A percentile compares a stretch with the other conserved stretches of the same genome.
These are phyloP conservation scores for Eidolon helvum DNA, from an alignment of 2,113 vertebrate genomes.

Conservation along the genomic window DNA sequence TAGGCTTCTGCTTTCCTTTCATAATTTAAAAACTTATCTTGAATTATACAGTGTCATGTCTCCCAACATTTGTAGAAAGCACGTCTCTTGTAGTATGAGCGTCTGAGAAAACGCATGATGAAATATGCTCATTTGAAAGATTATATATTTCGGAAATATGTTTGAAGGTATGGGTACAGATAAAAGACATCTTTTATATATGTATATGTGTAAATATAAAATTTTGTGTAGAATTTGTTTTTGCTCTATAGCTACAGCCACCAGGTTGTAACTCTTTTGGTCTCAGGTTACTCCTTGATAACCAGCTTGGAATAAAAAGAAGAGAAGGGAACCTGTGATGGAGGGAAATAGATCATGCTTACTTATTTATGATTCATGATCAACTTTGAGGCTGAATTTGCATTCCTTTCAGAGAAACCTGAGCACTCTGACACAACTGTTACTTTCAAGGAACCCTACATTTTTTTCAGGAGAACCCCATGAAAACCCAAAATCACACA, in stretches of 20 bases:
- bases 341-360: not conserved
- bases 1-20: not conserved
- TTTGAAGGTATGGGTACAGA: not conserved
- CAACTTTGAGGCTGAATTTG: not conserved
- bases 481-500: not conserved
- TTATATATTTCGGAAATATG: not conserved
- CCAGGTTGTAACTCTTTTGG: not conserved
- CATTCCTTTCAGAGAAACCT: not conserved
- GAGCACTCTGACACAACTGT: not conserved
- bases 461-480: not conserved
- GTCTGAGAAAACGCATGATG: not conserved
- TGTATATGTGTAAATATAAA: too few species aligned
- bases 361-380: not conserved
- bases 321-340: not conserved
- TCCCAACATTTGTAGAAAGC: not conserved
- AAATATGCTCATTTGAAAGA: not conserved
- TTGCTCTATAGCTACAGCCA: not conserved
- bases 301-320: not conserved
- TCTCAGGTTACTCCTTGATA: not conserved
- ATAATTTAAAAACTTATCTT: not conserved
- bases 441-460: not conserved
- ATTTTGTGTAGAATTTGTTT: not conserved
- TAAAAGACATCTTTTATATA: not conserved
- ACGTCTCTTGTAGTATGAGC: rapidly evolving
- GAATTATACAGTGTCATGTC: not conserved